These are phyloP conservation scores for Zaprionus bogoriensis DNA, from an alignment of 2,888 invertebrate species.

Conservation along the genomic window DNA sequence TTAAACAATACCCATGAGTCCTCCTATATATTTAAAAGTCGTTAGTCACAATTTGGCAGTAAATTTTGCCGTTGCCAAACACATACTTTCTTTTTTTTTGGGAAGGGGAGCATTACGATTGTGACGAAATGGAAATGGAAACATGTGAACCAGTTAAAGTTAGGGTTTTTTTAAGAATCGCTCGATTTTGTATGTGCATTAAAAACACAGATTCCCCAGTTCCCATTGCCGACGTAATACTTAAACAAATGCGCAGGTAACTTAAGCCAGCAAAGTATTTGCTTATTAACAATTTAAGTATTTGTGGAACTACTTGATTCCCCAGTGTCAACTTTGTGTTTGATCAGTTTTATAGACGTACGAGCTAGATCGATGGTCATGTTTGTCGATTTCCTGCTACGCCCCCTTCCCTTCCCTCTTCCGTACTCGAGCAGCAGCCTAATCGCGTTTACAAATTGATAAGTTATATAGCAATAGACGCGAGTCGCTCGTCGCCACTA, in stretches of 20 bases:
- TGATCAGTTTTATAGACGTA: background rate
- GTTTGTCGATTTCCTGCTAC: conserved; percentile 26
- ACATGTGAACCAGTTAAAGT: background rate
- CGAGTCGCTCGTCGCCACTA: background rate
- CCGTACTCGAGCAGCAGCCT: background rate
- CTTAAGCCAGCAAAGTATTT: background rate
- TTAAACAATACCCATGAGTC: conserved; percentile 47
- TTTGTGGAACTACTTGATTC: background rate
- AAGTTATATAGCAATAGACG: background rate
- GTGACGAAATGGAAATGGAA: background rate
- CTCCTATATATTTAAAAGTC: conserved; percentile 38
- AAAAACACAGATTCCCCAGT: background rate
- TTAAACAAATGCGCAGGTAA: background rate
- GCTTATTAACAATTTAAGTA: background rate
- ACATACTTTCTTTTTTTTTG: conserved; percentile 41
- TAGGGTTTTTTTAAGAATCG: background rate
- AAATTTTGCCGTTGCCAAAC: conserved; percentile 1
- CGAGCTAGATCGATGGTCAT: background rate
- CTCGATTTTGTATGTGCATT: background rate
- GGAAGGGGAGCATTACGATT: no score
- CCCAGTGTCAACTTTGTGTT: background rate
- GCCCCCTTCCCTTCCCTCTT: no score
- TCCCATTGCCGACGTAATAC: background rate
- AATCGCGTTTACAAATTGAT: background rate
- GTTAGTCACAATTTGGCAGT: conserved; percentile 49